A percentile compares a stretch with the other conserved stretches of the same genome.
phyloP scores from a whole-genome alignment of 2,888 invertebrate species.

The Drosophila demipolita region DNA sequence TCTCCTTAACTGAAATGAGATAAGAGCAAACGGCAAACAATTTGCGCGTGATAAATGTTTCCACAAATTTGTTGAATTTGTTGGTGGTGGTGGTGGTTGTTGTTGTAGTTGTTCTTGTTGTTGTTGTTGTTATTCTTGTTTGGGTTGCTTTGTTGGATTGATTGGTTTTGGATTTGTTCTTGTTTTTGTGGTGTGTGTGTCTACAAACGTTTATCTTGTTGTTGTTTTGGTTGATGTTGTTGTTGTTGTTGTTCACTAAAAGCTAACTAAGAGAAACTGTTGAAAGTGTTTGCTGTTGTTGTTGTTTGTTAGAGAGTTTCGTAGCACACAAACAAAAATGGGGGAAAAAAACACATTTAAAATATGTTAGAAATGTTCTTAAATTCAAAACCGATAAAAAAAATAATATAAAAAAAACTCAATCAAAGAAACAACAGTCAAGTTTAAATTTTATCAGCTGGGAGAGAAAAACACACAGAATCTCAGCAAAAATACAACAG shows the following conservation, averaged over 20 bases:
- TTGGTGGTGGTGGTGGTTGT: conserved; percentile 32
- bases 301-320: conserved; percentile 35
- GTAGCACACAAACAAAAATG: conserved; percentile 32
- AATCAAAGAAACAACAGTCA: conserved; percentile 22
- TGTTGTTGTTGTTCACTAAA: conserved; percentile 45
- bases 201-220: conserved; percentile 45
- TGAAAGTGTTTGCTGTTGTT: conserved; percentile 27
- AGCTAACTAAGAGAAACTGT: conserved; percentile 56
- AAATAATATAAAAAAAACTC: conserved; percentile 19
- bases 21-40: conserved; percentile 79
- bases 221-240: conserved; percentile 36
- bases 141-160: conserved; percentile 34
- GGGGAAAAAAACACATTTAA: conserved; percentile 14
- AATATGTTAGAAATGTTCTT: conserved; percentile 12
- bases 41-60: conserved; percentile 79
- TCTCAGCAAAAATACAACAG: conserved; percentile 1
- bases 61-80: conserved; percentile 74
- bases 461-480: conserved; percentile 1
- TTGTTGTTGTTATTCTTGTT: conserved; percentile 49
- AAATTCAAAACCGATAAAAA: conserved; percentile 6
- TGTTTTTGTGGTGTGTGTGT: conserved; percentile 57
- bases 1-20: conserved; percentile 85
- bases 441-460: conserved; percentile 6
- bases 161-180: conserved; percentile 36
- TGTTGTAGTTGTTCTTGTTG: conserved; percentile 35